Base-by-base conservation (phyloP, 1,140 invertebrate genomes). In the Achatina immaculata region DNA sequence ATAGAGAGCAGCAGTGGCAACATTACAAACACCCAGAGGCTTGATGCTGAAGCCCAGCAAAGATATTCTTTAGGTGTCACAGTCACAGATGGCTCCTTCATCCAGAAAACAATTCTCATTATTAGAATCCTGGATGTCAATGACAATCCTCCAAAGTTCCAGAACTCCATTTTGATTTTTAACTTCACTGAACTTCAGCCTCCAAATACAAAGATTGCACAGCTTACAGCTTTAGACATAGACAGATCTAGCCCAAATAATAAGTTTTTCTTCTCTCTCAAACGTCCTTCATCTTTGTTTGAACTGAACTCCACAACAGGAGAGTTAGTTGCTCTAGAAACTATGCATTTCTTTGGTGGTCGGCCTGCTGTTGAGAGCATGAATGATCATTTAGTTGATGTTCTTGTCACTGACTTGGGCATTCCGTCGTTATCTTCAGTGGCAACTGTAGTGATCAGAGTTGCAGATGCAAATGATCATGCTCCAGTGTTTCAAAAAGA, bases 351-450 rank as follows among this genome's bases (percentile, higher is more conserved):
- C 89, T 96, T 96, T 87, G 94, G 95, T 88, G 95, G 95, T 0
- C 81, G 83, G n/a, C 88, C 87, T 75, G 94, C 94, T 74, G 92
- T 94, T 1, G 97, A 95, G 0, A 95, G 96, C 0, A 96, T 97
- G 89, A 98, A 98, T 91, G 93, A 95, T 77, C 96, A 97, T 85
- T 93, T 94, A 0, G 91, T 99, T 16, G 95, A 95, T 0, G 94
- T 99, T 0, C 90, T 97, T 0, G 97, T 97, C 0, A 97, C 98
- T 88, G 97, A 99, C 92, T 96, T 97, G 88, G 97, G 97, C 0
- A 97, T 96, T 88, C 97, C 97, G 95, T 95, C 92, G 94, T 95
- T 85, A 91, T 95, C 94, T 0, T 95, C 95, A 0, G 85, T 89
- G 55, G 81, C 84, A 11, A 81, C 85, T 9, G 83, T 90, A 28